Conservation (phyloP, 2,888 invertebrate genomes). For the Lasius fuliginosus region DNA sequence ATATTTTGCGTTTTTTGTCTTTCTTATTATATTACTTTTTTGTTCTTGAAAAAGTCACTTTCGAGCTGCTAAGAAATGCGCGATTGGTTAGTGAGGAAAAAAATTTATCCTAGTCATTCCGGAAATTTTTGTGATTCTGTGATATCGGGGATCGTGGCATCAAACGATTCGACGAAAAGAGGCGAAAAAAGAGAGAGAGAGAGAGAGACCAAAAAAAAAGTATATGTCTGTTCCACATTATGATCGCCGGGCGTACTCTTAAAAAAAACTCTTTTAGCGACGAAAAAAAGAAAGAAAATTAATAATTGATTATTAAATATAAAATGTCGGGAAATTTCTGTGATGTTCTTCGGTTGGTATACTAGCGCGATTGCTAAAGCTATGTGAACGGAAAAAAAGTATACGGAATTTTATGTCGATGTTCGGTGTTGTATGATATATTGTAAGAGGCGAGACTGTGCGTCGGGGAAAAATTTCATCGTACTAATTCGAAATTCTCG, state of each 20-base stretch:
- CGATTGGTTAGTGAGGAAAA: constrained; percentile 80
- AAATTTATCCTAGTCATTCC: constrained; percentile 85
- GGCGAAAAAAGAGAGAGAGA: constrained; percentile 46
- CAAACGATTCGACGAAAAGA: constrained; percentile 33
- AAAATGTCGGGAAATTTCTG: constrained; percentile 84
- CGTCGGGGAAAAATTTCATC: constrained; percentile 65
- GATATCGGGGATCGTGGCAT: constrained; percentile 78
- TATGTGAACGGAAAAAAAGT: constrained; percentile 80
- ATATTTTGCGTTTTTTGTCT: constrained; percentile 22
- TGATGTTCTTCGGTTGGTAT: constrained; percentile 85
- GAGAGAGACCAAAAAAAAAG: constrained; percentile 35
- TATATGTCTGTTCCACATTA: constrained; percentile 78
- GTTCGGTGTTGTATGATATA: constrained; percentile 83
- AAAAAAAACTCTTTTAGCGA: constrained; percentile 59
- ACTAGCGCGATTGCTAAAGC: constrained; percentile 78
- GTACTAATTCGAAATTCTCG: constrained; percentile 50
- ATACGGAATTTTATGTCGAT: constrained; percentile 84
- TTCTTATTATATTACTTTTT: constrained; percentile 6
- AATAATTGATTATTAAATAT: constrained; percentile 81
- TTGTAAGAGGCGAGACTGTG: constrained; percentile 70
- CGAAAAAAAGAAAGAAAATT: constrained; percentile 63
- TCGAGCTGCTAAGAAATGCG: constrained; percentile 42
- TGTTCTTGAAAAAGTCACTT: constrained; percentile 53
- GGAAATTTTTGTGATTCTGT: constrained; percentile 84
- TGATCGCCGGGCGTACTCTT: constrained; percentile 74